Evolutionary conservation across 2,888 invertebrate genomes (phyloP).

Genomic region (Chirona hameri): DNA sequence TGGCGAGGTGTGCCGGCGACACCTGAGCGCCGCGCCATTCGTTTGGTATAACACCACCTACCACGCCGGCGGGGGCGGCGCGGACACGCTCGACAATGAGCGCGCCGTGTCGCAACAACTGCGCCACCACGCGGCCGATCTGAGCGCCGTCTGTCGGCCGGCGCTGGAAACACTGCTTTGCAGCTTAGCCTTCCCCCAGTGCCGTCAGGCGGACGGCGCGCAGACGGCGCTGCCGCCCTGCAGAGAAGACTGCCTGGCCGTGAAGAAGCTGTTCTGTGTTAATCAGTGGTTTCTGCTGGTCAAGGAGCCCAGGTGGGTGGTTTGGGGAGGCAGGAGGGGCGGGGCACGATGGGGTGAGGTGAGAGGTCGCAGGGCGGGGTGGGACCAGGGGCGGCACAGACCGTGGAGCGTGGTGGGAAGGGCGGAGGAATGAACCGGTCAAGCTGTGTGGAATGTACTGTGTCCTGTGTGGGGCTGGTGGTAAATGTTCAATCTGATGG

Average conservation of each 20-base stretch:
- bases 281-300: constrained; percentile 82
- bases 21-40: constrained; percentile 59
- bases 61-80: constrained; percentile 36
- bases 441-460: too few species aligned
- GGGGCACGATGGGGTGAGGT: too few species aligned
- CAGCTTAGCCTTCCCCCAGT: constrained; percentile 87
- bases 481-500: too few species aligned
- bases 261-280: constrained; percentile 84
- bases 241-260: constrained; percentile 90
- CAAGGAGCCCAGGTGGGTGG: constrained; percentile 70
- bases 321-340: too few species aligned
- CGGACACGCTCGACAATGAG: constrained; percentile 8
- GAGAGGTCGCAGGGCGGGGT: too few species aligned
- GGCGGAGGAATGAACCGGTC: too few species aligned
- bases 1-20: constrained; percentile 70
- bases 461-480: too few species aligned
- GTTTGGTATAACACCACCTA: constrained; percentile 68
- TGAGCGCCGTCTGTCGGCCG: constrained; percentile 1
- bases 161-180: constrained; percentile 63
- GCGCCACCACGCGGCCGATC: not conserved
- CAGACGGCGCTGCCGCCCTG: constrained; percentile 74
- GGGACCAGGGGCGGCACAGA: too few species aligned
- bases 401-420: too few species aligned
- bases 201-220: constrained; percentile 61
- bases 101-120: not conserved